phyloP scores from a whole-genome alignment of 2,113 vertebrate genomes.

The Colius striatus region DNA sequence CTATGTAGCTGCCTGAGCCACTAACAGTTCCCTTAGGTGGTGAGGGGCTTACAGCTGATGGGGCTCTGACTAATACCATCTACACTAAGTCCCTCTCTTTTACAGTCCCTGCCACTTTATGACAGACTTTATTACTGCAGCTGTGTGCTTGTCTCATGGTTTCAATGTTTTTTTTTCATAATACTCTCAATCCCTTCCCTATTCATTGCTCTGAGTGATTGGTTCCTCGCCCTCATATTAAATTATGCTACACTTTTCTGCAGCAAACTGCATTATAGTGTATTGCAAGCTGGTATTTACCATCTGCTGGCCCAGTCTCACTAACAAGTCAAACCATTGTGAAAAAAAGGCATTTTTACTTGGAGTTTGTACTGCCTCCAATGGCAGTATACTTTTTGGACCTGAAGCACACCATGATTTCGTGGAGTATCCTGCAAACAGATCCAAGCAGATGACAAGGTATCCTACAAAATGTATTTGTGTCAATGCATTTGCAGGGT shows the following conservation, averaged over 20 bases:
- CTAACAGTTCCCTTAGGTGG: not conserved
- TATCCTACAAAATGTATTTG: not conserved
- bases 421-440: not conserved
- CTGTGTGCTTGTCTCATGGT: conserved; percentile 39
- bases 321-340: conserved; percentile 69
- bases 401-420: conserved; percentile 59
- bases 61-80: conserved; percentile 19
- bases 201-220: conserved; percentile 49
- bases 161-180: conserved; percentile 61
- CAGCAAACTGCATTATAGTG: conserved; percentile 7
- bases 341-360: conserved; percentile 72
- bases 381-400: conserved; percentile 64
- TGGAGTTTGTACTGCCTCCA: conserved; percentile 60
- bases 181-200: conserved; percentile 44
- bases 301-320: conserved; percentile 45
- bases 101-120: conserved; percentile 10
- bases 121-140: conserved; percentile 58
- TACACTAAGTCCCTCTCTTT: conserved; percentile 2
- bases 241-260: conserved; percentile 49
- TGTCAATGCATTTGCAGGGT: not conserved
- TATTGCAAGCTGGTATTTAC: conserved; percentile 38
- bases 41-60: conserved; percentile 10
- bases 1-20: not conserved
- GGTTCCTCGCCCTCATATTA: conserved; percentile 52
- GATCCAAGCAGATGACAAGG: not conserved